Base-by-base conservation (phyloP, 2,888 invertebrate species). In the Cheilosia impressa region DNA sequence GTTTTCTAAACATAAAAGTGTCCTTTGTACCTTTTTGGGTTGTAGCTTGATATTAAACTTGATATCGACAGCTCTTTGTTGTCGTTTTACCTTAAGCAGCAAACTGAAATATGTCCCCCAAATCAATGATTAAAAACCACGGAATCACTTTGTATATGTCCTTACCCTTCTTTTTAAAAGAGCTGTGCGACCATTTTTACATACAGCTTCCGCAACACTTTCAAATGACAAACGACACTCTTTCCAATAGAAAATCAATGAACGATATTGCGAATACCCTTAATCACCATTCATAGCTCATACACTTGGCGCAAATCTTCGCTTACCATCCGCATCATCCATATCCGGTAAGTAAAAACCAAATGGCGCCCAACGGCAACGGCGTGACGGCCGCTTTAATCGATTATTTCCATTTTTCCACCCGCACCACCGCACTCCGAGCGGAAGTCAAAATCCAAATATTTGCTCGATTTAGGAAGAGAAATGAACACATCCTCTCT, bases 401-500 rank as follows among this genome's bases (percentile, higher is more conserved):
- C 78, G 78, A 78, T 78, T 78, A 57, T 71, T 76, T 66, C 66
- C 50, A 66, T 83, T 65, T 84, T 79, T 43, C 15, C 47, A 34
- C 17, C 43, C 31, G 41, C 43, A 27, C 58, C 43, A 27, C 53
- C 43, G 27, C 6, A 27, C 31, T n/a, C 27, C 17, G 22, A 79
- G 43, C 79, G 84, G 84, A 84, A 79, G 84, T 84, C 58, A 75
- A 84, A 84, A 84, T 79, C 79, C 79, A 84, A 84, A 84, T 84
- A 84, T 84, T 84, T 84, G 84, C 75, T 79, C 79, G 79, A 84
- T 84, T 79, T 69, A 84, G 79, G 84, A 83, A 73, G 83, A 83
- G 82, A 83, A 75, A 75, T 75, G 75, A 84, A 84, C 83, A 75
- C 75, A 84, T 79, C 83, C 78, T 84, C 62, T 24, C 47, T 57